Conservation (phyloP, 2,888 invertebrate genomes). For the Melikaiella ostensackeni region DNA sequence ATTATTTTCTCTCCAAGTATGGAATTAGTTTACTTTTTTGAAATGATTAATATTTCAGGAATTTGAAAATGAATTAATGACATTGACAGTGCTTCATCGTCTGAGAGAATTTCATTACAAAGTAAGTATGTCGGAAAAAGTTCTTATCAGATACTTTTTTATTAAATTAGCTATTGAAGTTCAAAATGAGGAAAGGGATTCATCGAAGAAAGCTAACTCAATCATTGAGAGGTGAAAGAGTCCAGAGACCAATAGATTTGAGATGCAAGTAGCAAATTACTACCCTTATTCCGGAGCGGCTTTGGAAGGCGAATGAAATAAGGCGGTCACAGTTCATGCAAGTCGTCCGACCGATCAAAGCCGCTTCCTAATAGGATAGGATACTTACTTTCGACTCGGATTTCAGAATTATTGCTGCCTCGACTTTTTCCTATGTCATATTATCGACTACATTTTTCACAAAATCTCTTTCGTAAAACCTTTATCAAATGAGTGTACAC, state of each 20-base stretch:
- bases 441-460: constrained; percentile 16
- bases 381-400: constrained; percentile 33
- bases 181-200: constrained; percentile 3
- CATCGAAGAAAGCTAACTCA: constrained; percentile 28
- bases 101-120: constrained; percentile 12
- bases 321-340: constrained; percentile 38
- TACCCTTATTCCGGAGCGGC: constrained; percentile 37
- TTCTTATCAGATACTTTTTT: neutral
- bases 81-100: neutral
- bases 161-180: constrained; percentile 24
- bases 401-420: constrained; percentile 19
- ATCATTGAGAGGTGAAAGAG: constrained; percentile 29
- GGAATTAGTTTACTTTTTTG: no score
- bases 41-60: neutral
- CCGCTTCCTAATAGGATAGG: constrained; percentile 36
- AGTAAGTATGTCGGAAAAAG: neutral
- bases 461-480: neutral
- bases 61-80: neutral
- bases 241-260: constrained; percentile 26
- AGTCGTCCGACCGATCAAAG: constrained; percentile 36
- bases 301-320: constrained; percentile 33
- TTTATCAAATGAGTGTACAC: neutral
- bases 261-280: constrained; percentile 37
- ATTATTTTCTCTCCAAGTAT: no score
- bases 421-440: neutral